These are phyloP conservation scores for Vulpes lagopus DNA, from an alignment of 2,113 vertebrate genomes.

Conservation along the genomic window DNA sequence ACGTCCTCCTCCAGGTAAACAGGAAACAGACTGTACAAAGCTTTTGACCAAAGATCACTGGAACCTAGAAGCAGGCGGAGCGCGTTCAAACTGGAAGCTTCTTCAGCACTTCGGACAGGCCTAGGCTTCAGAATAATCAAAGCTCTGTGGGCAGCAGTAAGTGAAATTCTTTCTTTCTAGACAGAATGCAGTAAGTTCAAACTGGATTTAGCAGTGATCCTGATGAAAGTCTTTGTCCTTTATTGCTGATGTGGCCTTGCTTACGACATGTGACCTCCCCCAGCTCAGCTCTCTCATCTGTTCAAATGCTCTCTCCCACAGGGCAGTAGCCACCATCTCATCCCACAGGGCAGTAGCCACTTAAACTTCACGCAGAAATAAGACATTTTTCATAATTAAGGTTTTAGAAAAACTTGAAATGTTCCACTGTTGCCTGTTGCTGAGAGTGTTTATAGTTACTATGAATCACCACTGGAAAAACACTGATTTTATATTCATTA, in stretches of 20 bases:
- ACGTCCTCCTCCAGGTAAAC: neutral
- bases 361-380: neutral
- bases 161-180: neutral
- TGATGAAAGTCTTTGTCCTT: neutral
- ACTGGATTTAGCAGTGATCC: neutral
- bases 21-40: neutral
- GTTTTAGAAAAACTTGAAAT: neutral
- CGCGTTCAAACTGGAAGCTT: neutral
- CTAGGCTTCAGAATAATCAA: neutral
- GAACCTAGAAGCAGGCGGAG: neutral
- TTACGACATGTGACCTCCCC: neutral
- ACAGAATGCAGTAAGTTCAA: neutral
- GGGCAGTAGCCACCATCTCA: neutral
- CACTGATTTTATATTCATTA: neutral
- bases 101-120: neutral
- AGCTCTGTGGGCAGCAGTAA: neutral
- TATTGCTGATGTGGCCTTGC: neutral
- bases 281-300: neutral
- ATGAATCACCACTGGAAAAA: neutral
- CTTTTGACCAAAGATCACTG: neutral
- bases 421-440: neutral
- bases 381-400: neutral
- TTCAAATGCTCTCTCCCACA: neutral
- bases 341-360: neutral
- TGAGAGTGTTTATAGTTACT: neutral